These are phyloP conservation scores for Leptocoma aspasia DNA, from an alignment of 2,113 vertebrate genomes.

Conservation along the genomic window DNA sequence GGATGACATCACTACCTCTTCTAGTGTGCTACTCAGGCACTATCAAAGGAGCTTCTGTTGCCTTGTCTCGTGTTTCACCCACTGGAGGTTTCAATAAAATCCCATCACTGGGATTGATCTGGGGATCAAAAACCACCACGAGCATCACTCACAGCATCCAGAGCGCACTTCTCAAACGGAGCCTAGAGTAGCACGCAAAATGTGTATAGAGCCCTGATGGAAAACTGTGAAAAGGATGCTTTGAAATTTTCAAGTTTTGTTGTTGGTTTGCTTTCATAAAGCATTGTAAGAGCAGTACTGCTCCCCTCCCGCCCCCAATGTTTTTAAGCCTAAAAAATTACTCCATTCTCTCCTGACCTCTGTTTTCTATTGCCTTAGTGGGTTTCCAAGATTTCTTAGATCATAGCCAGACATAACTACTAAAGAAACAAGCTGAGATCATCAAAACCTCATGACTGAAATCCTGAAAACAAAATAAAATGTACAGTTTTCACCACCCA, in stretches of 20 bases:
- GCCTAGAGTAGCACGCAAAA: neutral
- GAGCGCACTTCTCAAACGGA: neutral
- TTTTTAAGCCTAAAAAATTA: conserved; percentile 50
- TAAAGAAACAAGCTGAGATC: conserved; percentile 48
- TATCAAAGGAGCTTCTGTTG: conserved; percentile 26
- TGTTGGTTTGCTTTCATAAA: conserved; percentile 35
- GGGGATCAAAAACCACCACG: conserved; percentile 30
- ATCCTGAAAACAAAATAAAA: conserved; percentile 62
- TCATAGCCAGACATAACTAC: conserved; percentile 41
- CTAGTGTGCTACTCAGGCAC: neutral
- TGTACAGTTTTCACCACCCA: conserved; percentile 20
- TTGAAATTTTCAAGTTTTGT: conserved; percentile 24
- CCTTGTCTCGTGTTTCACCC: neutral
- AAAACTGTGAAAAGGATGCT: conserved; percentile 19
- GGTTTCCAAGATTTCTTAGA: conserved; percentile 38
- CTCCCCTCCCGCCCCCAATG: neutral
- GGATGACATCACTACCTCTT: neutral
- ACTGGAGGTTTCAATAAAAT: conserved; percentile 35
- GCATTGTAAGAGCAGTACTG: neutral
- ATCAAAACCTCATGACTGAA: conserved; percentile 55
- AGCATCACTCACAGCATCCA: neutral
- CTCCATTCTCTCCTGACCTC: conserved; percentile 3
- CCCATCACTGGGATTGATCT: neutral
- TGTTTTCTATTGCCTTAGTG: conserved; percentile 4
- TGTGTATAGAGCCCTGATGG: neutral